Evolutionary conservation across 2,888 invertebrate genomes (phyloP).

Genomic region (Synergus gifuensis): DNA sequence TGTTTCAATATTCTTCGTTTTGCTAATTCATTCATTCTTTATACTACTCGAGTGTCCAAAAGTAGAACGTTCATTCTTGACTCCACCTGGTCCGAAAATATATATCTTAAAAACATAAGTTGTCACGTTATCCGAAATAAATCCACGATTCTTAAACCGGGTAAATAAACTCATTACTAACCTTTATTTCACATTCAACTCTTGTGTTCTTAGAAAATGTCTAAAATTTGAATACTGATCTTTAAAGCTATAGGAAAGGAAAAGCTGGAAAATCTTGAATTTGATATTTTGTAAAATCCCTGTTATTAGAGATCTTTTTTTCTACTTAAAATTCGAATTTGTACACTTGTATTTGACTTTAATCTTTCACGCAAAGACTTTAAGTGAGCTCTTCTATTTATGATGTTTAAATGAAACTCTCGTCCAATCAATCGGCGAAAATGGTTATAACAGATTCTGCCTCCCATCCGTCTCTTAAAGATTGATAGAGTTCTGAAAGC

Average conservation of each 20-base stretch:
- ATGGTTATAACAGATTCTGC: slow-evolving; percentile 19
- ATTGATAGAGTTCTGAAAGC: slow-evolving; percentile 37
- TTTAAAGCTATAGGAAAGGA: not conserved
- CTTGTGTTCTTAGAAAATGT: not conserved
- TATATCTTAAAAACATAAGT: not conserved
- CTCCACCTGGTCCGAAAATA: not conserved
- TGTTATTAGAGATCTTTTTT: too few relatives aligned
- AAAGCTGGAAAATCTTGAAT: not conserved
- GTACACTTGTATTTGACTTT: not conserved
- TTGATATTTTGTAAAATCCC: too few relatives aligned
- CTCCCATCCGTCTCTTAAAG: slow-evolving; percentile 13
- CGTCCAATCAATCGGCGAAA: slow-evolving; percentile 4
- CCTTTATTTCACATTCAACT: not conserved
- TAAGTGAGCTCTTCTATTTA: not conserved
- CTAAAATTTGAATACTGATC: not conserved
- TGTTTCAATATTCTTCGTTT: not conserved
- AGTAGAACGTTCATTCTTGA: slow-evolving; percentile 25
- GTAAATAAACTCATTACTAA: not conserved
- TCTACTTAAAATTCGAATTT: not conserved
- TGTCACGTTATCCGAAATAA: not conserved
- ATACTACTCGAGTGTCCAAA: not conserved
- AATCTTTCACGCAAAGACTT: not conserved
- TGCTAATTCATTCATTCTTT: slow-evolving; percentile 6
- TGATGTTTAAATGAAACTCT: slow-evolving; percentile 11
- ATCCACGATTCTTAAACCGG: not conserved